Conservation (phyloP, 2,797 vertebrate genomes). For the Sebastes itinus region DNA sequence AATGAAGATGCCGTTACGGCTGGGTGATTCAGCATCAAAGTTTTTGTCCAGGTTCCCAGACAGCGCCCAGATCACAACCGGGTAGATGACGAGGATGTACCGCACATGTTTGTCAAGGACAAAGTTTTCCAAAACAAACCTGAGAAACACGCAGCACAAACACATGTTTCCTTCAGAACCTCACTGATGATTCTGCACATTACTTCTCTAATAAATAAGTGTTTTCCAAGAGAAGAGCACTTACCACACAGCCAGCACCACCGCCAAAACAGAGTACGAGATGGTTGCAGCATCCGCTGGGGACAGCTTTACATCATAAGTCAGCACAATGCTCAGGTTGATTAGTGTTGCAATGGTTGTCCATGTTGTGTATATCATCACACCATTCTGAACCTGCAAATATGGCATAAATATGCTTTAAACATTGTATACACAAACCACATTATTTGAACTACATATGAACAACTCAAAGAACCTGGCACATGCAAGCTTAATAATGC, state of each 20-base stretch:
- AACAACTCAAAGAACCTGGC: background rate
- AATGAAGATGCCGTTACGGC: constrained; percentile 76
- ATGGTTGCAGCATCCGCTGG: constrained; percentile 71
- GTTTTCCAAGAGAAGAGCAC: background rate
- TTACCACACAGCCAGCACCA: constrained; percentile 72
- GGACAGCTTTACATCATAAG: constrained; percentile 73
- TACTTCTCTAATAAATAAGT: background rate
- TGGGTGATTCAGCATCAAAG: constrained; percentile 54
- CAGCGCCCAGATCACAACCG: constrained; percentile 83
- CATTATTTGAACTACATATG: background rate
- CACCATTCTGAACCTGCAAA: constrained; percentile 86
- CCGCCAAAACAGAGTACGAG: constrained; percentile 72
- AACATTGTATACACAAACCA: background rate
- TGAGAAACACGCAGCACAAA: constrained; percentile 44
- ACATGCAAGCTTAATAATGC: background rate
- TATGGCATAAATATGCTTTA: background rate
- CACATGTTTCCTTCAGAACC: background rate
- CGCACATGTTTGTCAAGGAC: constrained; percentile 83
- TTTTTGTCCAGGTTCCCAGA: constrained; percentile 80
- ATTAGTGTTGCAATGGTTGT: constrained; percentile 87
- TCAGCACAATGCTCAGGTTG: constrained; percentile 84
- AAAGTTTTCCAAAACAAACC: constrained; percentile 86
- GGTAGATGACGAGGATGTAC: constrained; percentile 84
- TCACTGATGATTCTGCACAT: background rate
- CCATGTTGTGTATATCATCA: constrained; percentile 87